These are phyloP conservation scores for Pseudococcus jackbeardsleyi DNA, from an alignment of 2,888 invertebrate genomes.

Conservation along the genomic window DNA sequence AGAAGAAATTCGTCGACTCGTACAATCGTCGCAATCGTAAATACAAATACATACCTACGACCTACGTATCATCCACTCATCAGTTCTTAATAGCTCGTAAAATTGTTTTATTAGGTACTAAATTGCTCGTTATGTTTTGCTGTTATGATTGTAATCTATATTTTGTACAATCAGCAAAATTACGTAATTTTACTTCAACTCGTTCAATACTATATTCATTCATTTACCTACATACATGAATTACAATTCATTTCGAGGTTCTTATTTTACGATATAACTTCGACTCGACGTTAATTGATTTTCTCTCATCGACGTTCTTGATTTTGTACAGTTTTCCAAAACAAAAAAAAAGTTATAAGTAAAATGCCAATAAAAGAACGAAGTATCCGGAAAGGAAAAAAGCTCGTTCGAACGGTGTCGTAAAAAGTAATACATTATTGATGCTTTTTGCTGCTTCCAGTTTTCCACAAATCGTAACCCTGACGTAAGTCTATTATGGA, in stretches of 20 bases:
- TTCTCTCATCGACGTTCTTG: neutral
- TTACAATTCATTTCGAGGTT: too few relatives aligned
- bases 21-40: too few relatives aligned
- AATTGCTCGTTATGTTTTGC: too few relatives aligned
- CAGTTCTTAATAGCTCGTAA: too few relatives aligned
- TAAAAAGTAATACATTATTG: constrained; percentile 41
- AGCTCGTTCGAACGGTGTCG: constrained; percentile 1
- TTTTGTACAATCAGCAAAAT: neutral
- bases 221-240: too few relatives aligned
- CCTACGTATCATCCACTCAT: too few relatives aligned
- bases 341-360: neutral
- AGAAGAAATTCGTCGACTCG: too few relatives aligned
- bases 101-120: too few relatives aligned
- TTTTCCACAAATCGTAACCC: constrained; percentile 2
- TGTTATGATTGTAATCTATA: too few relatives aligned
- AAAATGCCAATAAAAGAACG: neutral
- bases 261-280: neutral
- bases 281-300: neutral
- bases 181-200: neutral
- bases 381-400: neutral
- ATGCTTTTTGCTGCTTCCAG: neutral
- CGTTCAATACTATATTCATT: neutral
- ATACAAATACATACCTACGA: too few relatives aligned
- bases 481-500: constrained; percentile 20
- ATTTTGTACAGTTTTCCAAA: neutral